These are phyloP conservation scores for Polyergus mexicanus DNA, from an alignment of 1,140 invertebrate species.

Conservation along the genomic window DNA sequence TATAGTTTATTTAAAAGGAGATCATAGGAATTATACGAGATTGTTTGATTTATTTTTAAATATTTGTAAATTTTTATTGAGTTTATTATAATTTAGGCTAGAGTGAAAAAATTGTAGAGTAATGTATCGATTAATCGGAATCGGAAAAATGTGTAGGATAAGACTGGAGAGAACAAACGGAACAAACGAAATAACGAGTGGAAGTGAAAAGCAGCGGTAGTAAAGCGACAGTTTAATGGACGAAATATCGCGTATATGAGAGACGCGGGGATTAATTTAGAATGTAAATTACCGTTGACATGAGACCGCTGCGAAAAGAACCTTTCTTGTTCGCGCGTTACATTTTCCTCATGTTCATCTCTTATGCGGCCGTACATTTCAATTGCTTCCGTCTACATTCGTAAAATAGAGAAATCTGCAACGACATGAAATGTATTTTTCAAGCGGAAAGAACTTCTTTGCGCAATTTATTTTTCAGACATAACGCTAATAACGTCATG, in stretches of 20 bases:
- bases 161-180: neutral
- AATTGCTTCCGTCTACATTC: neutral
- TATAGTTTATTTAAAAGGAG: neutral
- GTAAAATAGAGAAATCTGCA: constrained; percentile 24
- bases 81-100: too few relatives aligned
- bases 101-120: too few relatives aligned
- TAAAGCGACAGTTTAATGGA: constrained; percentile 9
- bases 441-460: constrained; percentile 23
- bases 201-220: neutral
- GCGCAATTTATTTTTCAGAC: constrained; percentile 52
- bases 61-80: neutral
- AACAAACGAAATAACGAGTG: neutral
- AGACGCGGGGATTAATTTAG: constrained; percentile 30
- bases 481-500: constrained; percentile 35
- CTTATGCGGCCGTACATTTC: neutral
- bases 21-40: neutral
- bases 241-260: neutral
- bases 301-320: constrained; percentile 11
- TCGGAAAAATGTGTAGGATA: neutral
- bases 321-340: neutral
- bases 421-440: constrained; percentile 29
- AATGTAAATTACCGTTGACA: constrained; percentile 30
- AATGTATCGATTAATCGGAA: neutral
- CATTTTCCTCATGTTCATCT: neutral
- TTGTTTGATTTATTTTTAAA: neutral